These are phyloP conservation scores for Cryptocheilus praepositus DNA, from an alignment of 2,888 invertebrate species.

Conservation along the genomic window DNA sequence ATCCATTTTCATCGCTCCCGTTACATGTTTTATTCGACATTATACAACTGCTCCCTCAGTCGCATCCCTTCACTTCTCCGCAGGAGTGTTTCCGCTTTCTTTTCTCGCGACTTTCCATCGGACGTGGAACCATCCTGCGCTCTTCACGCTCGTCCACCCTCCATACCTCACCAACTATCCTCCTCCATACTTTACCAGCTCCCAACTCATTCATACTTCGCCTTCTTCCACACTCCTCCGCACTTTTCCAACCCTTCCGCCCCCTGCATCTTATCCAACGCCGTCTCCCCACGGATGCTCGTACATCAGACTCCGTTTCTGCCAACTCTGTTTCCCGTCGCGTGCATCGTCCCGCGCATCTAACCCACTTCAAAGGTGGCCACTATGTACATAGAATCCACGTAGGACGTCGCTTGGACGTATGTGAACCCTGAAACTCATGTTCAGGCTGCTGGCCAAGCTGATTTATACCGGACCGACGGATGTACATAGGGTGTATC, in stretches of 20 bases:
- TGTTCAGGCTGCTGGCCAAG: constrained; percentile 15
- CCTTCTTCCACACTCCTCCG: too few relatives aligned
- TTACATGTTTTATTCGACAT: neutral
- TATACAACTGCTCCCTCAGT: constrained; percentile 18
- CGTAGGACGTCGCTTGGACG: neutral
- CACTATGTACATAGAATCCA: neutral
- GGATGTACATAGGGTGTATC: constrained; percentile 22
- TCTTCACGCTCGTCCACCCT: neutral
- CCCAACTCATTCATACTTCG: too few relatives aligned
- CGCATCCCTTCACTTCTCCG: constrained; percentile 9
- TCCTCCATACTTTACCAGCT: too few relatives aligned
- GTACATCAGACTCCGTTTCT: constrained; percentile 30
- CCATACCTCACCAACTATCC: too few relatives aligned
- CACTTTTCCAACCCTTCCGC: neutral
- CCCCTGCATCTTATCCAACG: neutral
- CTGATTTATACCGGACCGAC: constrained; percentile 24
- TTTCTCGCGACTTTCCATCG: constrained; percentile 28
- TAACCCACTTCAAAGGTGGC: constrained; percentile 20
- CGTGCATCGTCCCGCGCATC: constrained; percentile 22
- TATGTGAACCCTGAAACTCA: neutral
- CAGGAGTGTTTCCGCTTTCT: constrained; percentile 33
- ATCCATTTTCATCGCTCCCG: too few relatives aligned
- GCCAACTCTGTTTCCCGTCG: constrained; percentile 23
- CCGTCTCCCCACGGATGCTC: constrained; percentile 16
- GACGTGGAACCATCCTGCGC: too few relatives aligned